Base-by-base conservation (phyloP, 2,888 invertebrate genomes). In the Temnothorax unifasciatus region DNA sequence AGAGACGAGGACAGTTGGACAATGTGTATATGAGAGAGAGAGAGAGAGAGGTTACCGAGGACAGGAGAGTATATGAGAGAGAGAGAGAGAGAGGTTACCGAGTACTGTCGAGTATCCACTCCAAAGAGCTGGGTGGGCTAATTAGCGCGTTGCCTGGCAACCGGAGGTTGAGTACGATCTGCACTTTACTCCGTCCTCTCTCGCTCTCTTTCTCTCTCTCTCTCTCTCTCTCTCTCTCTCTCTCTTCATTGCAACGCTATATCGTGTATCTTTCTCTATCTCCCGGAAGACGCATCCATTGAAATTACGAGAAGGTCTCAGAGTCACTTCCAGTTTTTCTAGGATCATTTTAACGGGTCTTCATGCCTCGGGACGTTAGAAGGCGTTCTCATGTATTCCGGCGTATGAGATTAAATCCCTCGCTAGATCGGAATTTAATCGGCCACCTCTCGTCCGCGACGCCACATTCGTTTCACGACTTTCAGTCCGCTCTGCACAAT, bases 141-240 rank as follows among this genome's bases (percentile, higher is more conserved):
- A 95, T 95, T 94, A 95, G 94, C 93, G 92, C 93, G 95, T 95
- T 95, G 94, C 95, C 92, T 92, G 92, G 94, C 93, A 94, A 95
- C 95, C 92, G 90, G 91, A 92, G 92, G 91, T 90, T 89, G 92
- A 91, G 92, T 91, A 93, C 91, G 92, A 93, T 93, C 93, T 92
- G 92, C 92, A 93, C 93, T 92, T 92, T 92, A 88, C 92, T 90
- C 89, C 88, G 89, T 91, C 89, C 85, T 84, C 74, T 88, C 83
- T 83, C 83, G 71, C 81, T 85, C 84, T 82, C 86, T 84, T 61
- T 84, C 86, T 88, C 88, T 84, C 87, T 88, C 86, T 81, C 74
- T 83, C 85, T 73, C 68, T 57, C 69, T 54, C 79, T 52, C 61
- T 47, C 85, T 25, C 25, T 25, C 34, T 63, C 75, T 84, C 74